These are phyloP conservation scores for Orgyia antiqua DNA, from an alignment of 2,888 invertebrate species.

Conservation along the genomic window DNA sequence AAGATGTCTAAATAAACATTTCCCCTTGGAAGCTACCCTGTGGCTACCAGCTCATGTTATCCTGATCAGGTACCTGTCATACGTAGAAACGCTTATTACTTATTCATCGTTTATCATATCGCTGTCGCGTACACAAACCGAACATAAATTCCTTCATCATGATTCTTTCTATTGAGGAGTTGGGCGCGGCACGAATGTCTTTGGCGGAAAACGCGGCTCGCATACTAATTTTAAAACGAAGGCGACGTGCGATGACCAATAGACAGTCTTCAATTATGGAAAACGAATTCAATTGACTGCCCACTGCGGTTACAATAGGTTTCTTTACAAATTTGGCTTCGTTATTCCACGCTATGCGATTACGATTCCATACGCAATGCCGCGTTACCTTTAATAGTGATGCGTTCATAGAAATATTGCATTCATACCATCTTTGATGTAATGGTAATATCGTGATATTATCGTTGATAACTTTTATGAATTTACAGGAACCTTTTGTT, in stretches of 20 bases:
- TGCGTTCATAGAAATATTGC: slow-evolving; percentile 28
- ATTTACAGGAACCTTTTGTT: slow-evolving; percentile 13
- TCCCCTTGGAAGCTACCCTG: too few species aligned
- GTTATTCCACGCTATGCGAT: slow-evolving; percentile 29
- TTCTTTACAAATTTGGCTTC: slow-evolving; percentile 50
- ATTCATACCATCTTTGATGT: slow-evolving; percentile 22
- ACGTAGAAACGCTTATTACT: slow-evolving; percentile 47
- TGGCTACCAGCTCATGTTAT: too few species aligned
- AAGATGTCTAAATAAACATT: too few species aligned
- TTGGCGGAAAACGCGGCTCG: slow-evolving; percentile 58
- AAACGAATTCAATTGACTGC: slow-evolving; percentile 29
- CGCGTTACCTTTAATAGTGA: slow-evolving; percentile 26
- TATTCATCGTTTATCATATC: slow-evolving; percentile 58
- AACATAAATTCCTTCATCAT: slow-evolving; percentile 64
- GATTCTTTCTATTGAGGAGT: slow-evolving; percentile 69
- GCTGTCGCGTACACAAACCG: slow-evolving; percentile 40
- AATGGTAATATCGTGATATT: slow-evolving; percentile 27
- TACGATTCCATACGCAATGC: slow-evolving; percentile 32
- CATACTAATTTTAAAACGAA: slow-evolving; percentile 56
- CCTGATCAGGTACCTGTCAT: too few species aligned
- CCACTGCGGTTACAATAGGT: slow-evolving; percentile 49
- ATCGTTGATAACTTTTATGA: slow-evolving; percentile 22
- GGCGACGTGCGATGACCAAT: slow-evolving; percentile 43
- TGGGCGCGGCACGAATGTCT: slow-evolving; percentile 68
- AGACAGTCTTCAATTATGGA: slow-evolving; percentile 44